A percentile compares a stretch with the other conserved stretches of the same genome.
These are phyloP conservation scores for Cryptocheilus praepositus DNA, from an alignment of 2,888 invertebrate genomes.

Conservation along the genomic window DNA sequence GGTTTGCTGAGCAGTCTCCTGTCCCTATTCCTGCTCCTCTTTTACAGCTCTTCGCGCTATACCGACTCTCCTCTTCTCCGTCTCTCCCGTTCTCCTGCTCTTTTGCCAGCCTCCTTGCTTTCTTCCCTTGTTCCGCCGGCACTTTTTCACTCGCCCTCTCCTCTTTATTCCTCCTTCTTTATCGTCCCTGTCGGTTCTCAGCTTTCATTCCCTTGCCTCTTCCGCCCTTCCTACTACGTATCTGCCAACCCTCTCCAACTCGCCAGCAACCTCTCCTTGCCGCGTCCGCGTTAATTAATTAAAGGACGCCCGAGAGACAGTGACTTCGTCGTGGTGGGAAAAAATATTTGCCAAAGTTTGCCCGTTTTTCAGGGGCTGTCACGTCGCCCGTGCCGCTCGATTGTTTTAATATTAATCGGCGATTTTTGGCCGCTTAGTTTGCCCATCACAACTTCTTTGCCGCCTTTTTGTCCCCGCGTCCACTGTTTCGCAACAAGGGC, in stretches of 20 bases:
- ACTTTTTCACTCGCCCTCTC: not conserved
- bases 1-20: slow-evolving; percentile 37
- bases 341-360: slow-evolving; percentile 56
- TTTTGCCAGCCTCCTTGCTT: too few species aligned
- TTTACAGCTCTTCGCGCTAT: too few species aligned
- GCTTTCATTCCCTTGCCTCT: slow-evolving; percentile 23
- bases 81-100: slow-evolving; percentile 3
- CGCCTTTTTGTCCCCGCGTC: slow-evolving; percentile 4
- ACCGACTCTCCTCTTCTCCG: not conserved
- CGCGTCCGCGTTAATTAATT: slow-evolving; percentile 61
- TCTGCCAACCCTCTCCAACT: slow-evolving; percentile 11
- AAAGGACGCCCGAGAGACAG: slow-evolving; percentile 48
- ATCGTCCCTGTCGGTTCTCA: slow-evolving; percentile 17
- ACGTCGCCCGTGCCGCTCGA: slow-evolving; percentile 2
- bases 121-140: too few species aligned
- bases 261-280: slow-evolving; percentile 34
- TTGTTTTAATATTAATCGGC: slow-evolving; percentile 38
- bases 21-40: slow-evolving; percentile 23
- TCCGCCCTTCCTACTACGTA: slow-evolving; percentile 12
- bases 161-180: slow-evolving; percentile 15
- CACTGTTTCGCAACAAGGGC: too few species aligned
- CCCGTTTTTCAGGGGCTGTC: slow-evolving; percentile 35
- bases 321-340: slow-evolving; percentile 37
- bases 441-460: not conserved
- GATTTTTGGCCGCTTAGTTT: not conserved